Evolutionary conservation across 1,140 invertebrate species (phyloP).

Genomic region (Rhyzopertha dominica): DNA sequence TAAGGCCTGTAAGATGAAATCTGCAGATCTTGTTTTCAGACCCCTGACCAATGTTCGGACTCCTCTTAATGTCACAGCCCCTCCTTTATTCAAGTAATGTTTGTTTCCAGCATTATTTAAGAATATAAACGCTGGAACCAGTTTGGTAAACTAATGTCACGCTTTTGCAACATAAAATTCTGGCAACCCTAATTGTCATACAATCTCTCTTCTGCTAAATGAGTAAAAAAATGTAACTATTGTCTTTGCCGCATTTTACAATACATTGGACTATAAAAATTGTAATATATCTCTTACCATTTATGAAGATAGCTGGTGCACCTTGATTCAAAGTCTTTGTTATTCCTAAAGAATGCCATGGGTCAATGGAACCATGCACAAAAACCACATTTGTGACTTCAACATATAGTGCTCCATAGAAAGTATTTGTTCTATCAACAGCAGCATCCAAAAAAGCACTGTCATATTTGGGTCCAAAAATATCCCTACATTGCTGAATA

Average conservation of each 20-base stretch:
- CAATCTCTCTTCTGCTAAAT: no score
- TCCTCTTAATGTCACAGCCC: no score
- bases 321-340: constrained; percentile 52
- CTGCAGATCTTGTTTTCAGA: no score
- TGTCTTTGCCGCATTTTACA: constrained; percentile 2
- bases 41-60: no score
- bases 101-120: no score
- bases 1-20: no score
- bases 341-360: constrained; percentile 85
- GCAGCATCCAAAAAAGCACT: constrained; percentile 54
- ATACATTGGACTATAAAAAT: constrained; percentile 6
- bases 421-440: constrained; percentile 67
- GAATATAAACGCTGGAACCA: no score
- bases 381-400: constrained; percentile 72
- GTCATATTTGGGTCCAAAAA: constrained; percentile 66
- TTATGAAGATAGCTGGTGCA: constrained; percentile 67
- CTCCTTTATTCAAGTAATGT: no score
- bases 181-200: no score
- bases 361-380: constrained; percentile 88
- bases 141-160: no score
- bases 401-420: constrained; percentile 74
- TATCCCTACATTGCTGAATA: constrained; percentile 74
- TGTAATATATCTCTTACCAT: constrained; percentile 52
- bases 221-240: constrained; percentile 10
- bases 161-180: no score